Conservation (phyloP, 2,797 vertebrate species). For the Hozukius guyotensis region DNA sequence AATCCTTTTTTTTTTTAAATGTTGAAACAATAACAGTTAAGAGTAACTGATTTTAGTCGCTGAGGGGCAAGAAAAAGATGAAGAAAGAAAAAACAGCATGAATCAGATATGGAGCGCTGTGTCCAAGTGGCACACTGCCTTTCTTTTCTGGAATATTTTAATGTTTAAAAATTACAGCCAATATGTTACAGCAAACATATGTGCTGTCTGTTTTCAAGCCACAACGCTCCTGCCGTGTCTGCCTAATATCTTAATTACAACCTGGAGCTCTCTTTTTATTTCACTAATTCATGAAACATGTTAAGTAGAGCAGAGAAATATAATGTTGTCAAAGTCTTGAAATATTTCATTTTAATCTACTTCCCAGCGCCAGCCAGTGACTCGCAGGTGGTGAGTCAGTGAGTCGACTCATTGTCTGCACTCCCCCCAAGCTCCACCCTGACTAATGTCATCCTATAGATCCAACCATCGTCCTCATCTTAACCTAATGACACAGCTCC, state of each 20-base stretch:
- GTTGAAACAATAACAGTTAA: background rate
- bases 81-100: background rate
- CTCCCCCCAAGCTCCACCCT: background rate
- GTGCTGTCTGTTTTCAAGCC: background rate
- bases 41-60: background rate
- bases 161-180: slow-evolving; percentile 1
- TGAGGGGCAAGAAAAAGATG: background rate
- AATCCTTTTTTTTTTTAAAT: background rate
- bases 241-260: background rate
- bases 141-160: slow-evolving; percentile 19
- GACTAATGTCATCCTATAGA: background rate
- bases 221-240: background rate
- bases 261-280: background rate
- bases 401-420: slow-evolving; percentile 10
- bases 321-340: background rate
- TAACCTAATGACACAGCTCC: background rate
- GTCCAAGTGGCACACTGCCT: slow-evolving; percentile 2
- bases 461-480: background rate
- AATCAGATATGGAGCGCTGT: background rate
- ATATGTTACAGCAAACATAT: background rate
- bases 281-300: background rate
- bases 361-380: background rate
- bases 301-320: background rate
- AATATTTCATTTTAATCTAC: background rate
- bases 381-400: background rate